phyloP scores from a whole-genome alignment of 2,888 invertebrate species.

The Tubiluchus corallicola region DNA sequence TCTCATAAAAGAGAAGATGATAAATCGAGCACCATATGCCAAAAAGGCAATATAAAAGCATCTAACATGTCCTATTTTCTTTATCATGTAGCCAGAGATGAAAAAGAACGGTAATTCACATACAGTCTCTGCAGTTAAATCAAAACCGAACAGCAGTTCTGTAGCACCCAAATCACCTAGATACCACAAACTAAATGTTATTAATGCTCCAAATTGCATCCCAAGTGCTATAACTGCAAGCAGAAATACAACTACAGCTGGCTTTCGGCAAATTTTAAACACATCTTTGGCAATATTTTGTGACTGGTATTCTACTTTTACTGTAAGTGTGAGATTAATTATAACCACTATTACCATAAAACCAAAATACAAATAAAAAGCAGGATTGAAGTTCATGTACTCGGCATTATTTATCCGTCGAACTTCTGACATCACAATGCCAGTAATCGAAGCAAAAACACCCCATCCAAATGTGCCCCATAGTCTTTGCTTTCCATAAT shows the following conservation, averaged over 20 bases:
- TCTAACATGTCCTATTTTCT: constrained; percentile 6
- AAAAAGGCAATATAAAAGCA: neutral
- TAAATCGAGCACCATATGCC: constrained; percentile 2
- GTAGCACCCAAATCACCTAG: neutral
- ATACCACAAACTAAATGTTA: constrained; percentile 1
- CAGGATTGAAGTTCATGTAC: constrained; percentile 2
- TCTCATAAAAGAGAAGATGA: constrained; percentile 2
- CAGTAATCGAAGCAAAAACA: neutral
- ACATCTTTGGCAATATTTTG: constrained; percentile 4
- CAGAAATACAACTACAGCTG: constrained; percentile 4
- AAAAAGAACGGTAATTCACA: constrained; percentile 6
- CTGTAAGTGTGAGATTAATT: constrained; percentile 1
- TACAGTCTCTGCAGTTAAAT: neutral
- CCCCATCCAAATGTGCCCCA: constrained; percentile 8
- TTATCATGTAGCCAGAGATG: constrained; percentile 2
- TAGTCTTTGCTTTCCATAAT: constrained; percentile 5
- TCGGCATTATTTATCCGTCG: neutral
- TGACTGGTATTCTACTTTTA: neutral
- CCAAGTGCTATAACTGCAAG: neutral
- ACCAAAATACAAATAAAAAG: constrained; percentile 5
- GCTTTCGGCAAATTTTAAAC: neutral
- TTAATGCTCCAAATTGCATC: neutral
- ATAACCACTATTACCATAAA: neutral
- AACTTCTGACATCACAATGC: constrained; percentile 7
- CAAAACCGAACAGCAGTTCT: constrained; percentile 5